phyloP scores from a whole-genome alignment of 2,797 vertebrate genomes.

The Scolopax bukidnonensis region DNA sequence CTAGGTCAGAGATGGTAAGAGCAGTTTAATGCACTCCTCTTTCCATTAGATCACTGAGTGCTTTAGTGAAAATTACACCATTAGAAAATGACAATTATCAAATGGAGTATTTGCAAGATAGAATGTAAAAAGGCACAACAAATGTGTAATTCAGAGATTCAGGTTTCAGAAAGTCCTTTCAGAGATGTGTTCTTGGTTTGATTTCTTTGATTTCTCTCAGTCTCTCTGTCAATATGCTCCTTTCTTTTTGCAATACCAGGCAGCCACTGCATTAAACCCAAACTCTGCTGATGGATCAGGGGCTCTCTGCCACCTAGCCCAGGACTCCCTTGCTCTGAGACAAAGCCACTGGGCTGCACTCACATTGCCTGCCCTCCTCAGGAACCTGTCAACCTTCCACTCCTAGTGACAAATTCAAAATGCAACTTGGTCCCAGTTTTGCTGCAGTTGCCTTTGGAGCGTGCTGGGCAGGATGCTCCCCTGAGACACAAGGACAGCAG shows the following conservation, averaged over 20 bases:
- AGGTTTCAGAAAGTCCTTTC: not conserved
- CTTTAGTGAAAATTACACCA: not conserved
- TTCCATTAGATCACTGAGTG: not conserved
- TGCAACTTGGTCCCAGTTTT: rapidly evolving
- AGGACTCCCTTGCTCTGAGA: not conserved
- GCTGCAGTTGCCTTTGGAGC: not conserved
- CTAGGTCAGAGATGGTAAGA: not conserved
- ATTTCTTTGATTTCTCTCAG: not conserved
- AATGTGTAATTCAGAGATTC: not conserved
- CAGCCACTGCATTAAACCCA: not conserved
- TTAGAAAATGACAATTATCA: not conserved
- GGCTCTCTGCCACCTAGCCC: rapidly evolving
- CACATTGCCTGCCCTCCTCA: not conserved
- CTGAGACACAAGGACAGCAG: not conserved
- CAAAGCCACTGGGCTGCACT: not conserved
- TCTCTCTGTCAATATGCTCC: not conserved
- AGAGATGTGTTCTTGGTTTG: not conserved
- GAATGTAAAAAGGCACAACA: not conserved
- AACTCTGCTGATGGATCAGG: rapidly evolving
- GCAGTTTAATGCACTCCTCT: not conserved
- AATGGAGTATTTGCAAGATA: not conserved
- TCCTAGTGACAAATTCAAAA: not conserved
- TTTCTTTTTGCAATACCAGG: not conserved
- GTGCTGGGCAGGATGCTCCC: not conserved
- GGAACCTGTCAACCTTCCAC: not conserved